These are phyloP conservation scores for Glaucomys volans DNA, from an alignment of 2,113 vertebrate species.

Conservation along the genomic window DNA sequence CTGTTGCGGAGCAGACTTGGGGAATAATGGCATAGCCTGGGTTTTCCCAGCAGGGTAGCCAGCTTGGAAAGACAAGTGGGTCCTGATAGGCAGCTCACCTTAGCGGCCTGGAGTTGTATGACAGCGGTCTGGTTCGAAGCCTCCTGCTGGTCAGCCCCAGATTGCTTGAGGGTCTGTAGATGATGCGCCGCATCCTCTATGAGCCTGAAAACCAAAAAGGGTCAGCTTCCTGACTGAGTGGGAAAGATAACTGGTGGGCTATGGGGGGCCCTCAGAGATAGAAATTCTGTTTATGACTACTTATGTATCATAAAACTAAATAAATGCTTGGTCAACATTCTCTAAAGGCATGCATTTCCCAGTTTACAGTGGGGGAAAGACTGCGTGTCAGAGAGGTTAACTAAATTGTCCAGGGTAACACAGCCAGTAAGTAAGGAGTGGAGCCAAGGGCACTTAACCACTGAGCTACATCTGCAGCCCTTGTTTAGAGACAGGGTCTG, in stretches of 20 bases:
- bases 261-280: background rate
- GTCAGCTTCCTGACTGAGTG: background rate
- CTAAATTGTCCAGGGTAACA: background rate
- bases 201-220: conserved; percentile 80
- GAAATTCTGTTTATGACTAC: background rate
- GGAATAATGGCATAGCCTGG: background rate
- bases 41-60: background rate
- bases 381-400: background rate
- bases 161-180: conserved; percentile 81
- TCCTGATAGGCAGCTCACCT: conserved; percentile 82
- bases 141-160: conserved; percentile 79
- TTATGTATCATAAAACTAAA: background rate
- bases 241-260: background rate
- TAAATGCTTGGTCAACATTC: background rate
- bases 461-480: background rate
- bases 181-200: conserved; percentile 77
- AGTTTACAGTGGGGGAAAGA: background rate
- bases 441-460: background rate
- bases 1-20: background rate
- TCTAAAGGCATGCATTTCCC: background rate
- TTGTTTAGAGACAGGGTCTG: background rate
- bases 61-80: background rate
- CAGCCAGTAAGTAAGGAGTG: background rate
- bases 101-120: conserved; percentile 84
- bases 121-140: conserved; percentile 88